phyloP scores from a whole-genome alignment of 2,797 vertebrate species.

The Syngnathus acus region DNA sequence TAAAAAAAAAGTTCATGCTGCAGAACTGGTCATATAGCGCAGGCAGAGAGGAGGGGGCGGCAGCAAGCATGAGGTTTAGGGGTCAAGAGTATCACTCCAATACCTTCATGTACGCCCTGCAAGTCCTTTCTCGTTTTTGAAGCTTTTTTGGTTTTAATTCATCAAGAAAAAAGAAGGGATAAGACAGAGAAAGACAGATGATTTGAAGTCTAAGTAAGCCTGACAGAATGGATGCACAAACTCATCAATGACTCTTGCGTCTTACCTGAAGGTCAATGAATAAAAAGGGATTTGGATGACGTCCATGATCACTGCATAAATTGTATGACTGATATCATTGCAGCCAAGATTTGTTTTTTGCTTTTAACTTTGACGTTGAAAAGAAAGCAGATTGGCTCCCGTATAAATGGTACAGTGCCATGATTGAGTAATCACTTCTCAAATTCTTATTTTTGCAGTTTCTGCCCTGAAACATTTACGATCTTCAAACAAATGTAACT shows the following conservation, averaged over 20 bases:
- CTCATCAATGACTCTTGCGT: neutral
- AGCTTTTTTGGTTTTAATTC: slow-evolving; percentile 84
- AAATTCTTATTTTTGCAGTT: no score
- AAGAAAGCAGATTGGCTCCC: neutral
- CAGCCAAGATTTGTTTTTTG: neutral
- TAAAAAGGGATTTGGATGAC: slow-evolving; percentile 1
- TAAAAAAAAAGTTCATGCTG: slow-evolving; percentile 65
- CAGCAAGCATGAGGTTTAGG: slow-evolving; percentile 58
- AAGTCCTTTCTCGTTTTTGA: slow-evolving; percentile 99
- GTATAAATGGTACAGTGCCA: neutral
- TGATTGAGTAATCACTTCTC: no score
- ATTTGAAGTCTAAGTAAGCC: slow-evolving; percentile 41
- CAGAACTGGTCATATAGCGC: slow-evolving; percentile 68
- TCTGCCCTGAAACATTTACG: no score
- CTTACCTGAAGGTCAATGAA: slow-evolving; percentile 1
- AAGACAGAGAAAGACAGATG: slow-evolving; percentile 62
- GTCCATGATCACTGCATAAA: neutral
- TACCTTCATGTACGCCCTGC: slow-evolving; percentile 99
- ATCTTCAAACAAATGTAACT: no score
- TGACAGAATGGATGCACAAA: slow-evolving; percentile 4
- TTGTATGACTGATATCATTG: neutral
- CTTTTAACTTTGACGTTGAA: neutral
- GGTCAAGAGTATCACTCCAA: slow-evolving; percentile 67
- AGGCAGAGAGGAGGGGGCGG: slow-evolving; percentile 70
- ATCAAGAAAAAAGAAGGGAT: slow-evolving; percentile 59